Base-by-base conservation (phyloP, 37 sponge, comb jelly and placozoan species). In the Chondrosia reniformis region DNA sequence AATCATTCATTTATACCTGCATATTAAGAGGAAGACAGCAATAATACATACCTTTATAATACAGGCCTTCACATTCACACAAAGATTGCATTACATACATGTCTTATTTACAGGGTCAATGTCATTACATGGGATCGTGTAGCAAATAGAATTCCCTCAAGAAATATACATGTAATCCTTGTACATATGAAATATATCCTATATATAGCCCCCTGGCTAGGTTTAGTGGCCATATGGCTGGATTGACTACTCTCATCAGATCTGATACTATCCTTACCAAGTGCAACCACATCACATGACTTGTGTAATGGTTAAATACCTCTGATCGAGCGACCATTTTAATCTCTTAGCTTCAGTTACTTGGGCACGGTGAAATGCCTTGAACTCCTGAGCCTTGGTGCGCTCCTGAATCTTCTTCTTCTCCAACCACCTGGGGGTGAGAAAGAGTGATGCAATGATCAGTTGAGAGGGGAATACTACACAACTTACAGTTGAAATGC, bases 401-500 rank as follows among this genome's bases (percentile, higher is more conserved):
- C 24, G 39, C 12, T 38, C 72, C 24, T 69, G 44, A 6, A 25
- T 25, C 42, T 25, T 69, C 72, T 69, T 69, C 72, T 69, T 69
- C 44, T 69, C 40, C 24, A 36, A 6, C 72, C 72, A 69, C 36
- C 72, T 69, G 42, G 28, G 15, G 15, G 52, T 10, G 15, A 10
- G n/a, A 9, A 61, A n/a, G n/a, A n/a, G n/a, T n/a, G n/a, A 49
- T 19, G 52, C 52, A 49, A 49, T 10, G 15, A 49, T 15, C 52
- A 49, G 52, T 15, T 15, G 15, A 49, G 15, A 15, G 52, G 52
- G 52, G 15, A 49, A 49, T 49, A 19, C 15, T 49, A 49, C 10
- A 49, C 65, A 21, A 34, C 75, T 72, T 39, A 89, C 90, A 49
- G 32, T 80, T 81, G 76, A 69, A 74, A 92, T 4, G 88, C 88